Evolutionary conservation across 2,113 vertebrate genomes (phyloP), one percentile per base, ranked within the genome.

Genomic region (Progne subis): DNA sequence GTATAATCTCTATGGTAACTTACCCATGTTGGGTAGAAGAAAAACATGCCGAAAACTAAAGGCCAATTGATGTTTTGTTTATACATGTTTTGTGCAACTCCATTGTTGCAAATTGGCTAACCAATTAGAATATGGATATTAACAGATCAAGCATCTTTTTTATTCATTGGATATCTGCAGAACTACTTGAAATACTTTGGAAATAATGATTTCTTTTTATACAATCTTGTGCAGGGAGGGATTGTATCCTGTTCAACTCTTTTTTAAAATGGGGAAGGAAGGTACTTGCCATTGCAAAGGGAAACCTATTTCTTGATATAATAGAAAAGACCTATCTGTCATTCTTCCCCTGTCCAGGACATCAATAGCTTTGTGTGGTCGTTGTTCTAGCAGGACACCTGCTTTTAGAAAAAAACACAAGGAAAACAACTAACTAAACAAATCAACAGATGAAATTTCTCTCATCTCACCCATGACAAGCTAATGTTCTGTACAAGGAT

Each of bases 31-130:
- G 89, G 63, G 65, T 50, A 88, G 94, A 86, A 96, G 65, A 89
- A 96, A 93, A 37, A 96, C 93, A 61, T 79, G 41, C 80, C 43
- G 12, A 92, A 92, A 95, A 95, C 78, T 93, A 97, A 98, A 98
- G 96, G 96, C 98, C 98, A 98, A 98, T 98, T 98, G 94, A 86
- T 95, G 47, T 94, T 97, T 97, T 96, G 94, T 97, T 97, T 96
- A 81, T 82, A 82, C 57, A 57, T 72, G 75, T 80, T 88, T 96
- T 96, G 56, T 93, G 82, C 72, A 96, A 96, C 85, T 97, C 80
- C 76, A 94, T 49, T 72, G 95, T 89, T 97, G 87, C 94, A 94
- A 95, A 94, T 78, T 65, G 68, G 95, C 44, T 69, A 95, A 92
- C 90, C 96, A 97, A 96, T 97, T 97, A 96, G 94, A 97, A 97